Percentiles rank a stretch among this genome's conserved stretches.
These are phyloP conservation scores for Thecocarcelia acutangulata DNA, from an alignment of 2,888 invertebrate genomes.

Conservation along the genomic window DNA sequence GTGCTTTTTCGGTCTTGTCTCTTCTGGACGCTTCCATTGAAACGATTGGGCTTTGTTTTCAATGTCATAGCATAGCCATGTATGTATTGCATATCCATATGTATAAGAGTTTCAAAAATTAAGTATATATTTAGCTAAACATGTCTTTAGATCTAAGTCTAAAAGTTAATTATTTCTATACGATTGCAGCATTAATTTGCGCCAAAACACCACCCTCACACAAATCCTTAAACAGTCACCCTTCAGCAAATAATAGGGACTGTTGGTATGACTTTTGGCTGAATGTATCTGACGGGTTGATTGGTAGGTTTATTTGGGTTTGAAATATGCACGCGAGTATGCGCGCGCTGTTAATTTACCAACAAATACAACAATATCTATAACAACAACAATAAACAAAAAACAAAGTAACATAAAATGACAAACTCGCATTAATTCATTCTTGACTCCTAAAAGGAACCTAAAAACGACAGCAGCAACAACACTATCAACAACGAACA, in stretches of 20 bases:
- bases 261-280: conserved; percentile 47
- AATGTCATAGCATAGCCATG: no score
- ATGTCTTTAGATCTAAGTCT: no score
- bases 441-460: conserved; percentile 59
- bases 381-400: conserved; percentile 33
- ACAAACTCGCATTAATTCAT: conserved; percentile 51
- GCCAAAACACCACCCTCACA: neutral
- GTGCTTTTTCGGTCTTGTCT: no score
- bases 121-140: no score
- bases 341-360: conserved; percentile 56
- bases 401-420: conserved; percentile 50
- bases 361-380: conserved; percentile 34
- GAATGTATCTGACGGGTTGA: conserved; percentile 58
- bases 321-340: conserved; percentile 64
- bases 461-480: conserved; percentile 39
- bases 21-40: no score
- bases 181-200: no score
- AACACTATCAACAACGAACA: conserved; percentile 51
- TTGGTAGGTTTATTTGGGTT: conserved; percentile 65
- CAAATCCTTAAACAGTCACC: neutral
- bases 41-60: no score
- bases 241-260: neutral
- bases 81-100: no score
- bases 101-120: no score
- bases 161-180: no score